Evolutionary conservation across 1,140 invertebrate species (phyloP).

Genomic region (Bombus pyrosoma): DNA sequence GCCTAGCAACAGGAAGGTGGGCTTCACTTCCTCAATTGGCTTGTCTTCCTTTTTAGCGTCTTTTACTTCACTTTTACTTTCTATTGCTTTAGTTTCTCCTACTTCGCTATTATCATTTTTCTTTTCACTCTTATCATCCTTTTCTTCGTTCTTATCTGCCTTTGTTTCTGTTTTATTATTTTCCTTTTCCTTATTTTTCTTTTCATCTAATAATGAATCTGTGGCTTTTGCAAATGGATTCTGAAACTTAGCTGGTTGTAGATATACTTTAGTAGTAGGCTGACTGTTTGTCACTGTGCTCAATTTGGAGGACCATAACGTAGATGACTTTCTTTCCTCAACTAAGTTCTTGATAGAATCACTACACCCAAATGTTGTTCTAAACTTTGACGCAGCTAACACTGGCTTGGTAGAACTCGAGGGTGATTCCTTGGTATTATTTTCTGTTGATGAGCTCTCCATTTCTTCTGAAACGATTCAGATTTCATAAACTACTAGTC

Average conservation of each 20-base stretch:
- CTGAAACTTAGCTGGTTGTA: constrained; percentile 75
- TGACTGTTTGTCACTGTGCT: constrained; percentile 67
- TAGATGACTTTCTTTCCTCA: constrained; percentile 69
- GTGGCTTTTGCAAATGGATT: constrained; percentile 75
- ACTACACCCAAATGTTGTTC: constrained; percentile 67
- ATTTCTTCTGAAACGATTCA: constrained; percentile 61
- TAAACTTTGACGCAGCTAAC: constrained; percentile 72
- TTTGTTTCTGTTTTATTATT: constrained; percentile 6
- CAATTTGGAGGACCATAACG: constrained; percentile 76
- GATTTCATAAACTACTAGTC: background rate
- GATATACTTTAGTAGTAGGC: constrained; percentile 61
- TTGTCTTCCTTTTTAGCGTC: constrained; percentile 61
- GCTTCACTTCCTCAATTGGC: constrained; percentile 66
- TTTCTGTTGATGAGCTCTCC: constrained; percentile 60
- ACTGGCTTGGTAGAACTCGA: constrained; percentile 56
- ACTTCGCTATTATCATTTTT: background rate
- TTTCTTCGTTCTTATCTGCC: background rate
- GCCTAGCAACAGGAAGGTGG: constrained; percentile 77
- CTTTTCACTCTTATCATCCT: background rate
- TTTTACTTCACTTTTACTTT: constrained; percentile 55
- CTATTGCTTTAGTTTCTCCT: constrained; percentile 26
- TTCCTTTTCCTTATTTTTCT: constrained; percentile 28
- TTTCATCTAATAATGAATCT: constrained; percentile 50
- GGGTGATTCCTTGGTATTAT: constrained; percentile 63
- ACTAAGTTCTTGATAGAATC: constrained; percentile 62